Conservation (phyloP, 2,797 vertebrate genomes). For the Parauchenoglanis punctatus region DNA sequence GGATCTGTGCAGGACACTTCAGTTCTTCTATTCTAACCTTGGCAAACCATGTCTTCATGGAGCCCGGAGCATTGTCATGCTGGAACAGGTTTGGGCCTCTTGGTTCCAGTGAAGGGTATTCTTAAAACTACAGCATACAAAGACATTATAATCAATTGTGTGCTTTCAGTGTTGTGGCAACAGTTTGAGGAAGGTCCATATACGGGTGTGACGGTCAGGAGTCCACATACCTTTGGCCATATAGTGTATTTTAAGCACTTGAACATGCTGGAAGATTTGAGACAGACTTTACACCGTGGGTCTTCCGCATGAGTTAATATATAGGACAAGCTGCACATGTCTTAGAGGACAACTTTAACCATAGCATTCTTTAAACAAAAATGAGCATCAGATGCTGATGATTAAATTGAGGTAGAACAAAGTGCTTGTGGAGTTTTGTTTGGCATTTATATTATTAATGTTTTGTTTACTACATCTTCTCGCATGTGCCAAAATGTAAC, state of each 20-base stretch:
- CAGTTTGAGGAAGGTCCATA: neutral
- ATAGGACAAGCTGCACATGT: slow-evolving; percentile 49
- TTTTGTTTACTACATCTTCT: neutral
- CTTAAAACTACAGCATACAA: neutral
- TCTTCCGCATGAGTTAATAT: slow-evolving; percentile 54
- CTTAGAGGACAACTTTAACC: slow-evolving; percentile 38
- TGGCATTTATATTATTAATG: neutral
- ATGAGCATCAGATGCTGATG: slow-evolving; percentile 24
- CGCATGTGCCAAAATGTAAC: neutral
- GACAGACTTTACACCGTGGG: neutral
- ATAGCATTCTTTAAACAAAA: slow-evolving; percentile 37
- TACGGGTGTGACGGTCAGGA: neutral
- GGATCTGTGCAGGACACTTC: neutral
- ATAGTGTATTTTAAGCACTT: neutral
- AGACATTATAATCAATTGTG: neutral
- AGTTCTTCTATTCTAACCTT: neutral
- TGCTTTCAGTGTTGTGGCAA: neutral
- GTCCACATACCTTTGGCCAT: neutral
- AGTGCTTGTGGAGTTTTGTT: neutral
- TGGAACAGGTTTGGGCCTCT: neutral
- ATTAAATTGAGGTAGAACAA: neutral
- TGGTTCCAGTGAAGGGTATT: neutral
- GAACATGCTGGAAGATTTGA: neutral
- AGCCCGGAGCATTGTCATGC: neutral
- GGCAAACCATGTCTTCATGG: neutral